Conservation (phyloP, 2,797 vertebrate genomes). For the Linurgus olivaceus region DNA sequence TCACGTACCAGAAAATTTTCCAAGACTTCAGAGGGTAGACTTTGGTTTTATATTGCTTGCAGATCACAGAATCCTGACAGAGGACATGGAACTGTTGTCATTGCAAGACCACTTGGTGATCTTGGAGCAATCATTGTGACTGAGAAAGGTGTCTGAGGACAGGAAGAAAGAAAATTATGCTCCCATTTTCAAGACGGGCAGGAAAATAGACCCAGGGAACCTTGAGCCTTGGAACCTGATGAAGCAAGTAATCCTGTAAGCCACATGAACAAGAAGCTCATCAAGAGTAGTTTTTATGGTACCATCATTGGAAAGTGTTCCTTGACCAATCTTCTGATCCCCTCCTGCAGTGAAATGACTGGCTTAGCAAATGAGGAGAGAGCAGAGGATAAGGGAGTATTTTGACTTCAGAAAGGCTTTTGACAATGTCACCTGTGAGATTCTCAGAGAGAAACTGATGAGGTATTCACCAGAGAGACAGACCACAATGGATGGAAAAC, state of each 20-base stretch:
- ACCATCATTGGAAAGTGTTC: neutral
- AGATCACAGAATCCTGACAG: neutral
- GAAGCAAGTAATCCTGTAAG: neutral
- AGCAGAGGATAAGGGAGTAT: neutral
- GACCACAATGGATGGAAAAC: rapidly evolving
- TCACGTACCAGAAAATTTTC: neutral
- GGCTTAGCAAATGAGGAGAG: neutral
- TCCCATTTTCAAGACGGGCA: neutral
- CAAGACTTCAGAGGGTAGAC: neutral
- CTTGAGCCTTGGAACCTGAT: neutral
- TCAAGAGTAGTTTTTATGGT: neutral
- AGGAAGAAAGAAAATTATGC: neutral
- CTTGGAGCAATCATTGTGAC: neutral
- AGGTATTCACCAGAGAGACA: rapidly evolving
- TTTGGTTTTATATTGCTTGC: neutral
- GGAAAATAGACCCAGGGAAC: neutral
- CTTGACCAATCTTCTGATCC: neutral
- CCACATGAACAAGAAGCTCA: neutral
- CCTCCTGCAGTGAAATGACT: neutral
- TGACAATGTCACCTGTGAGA: neutral
- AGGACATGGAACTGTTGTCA: neutral
- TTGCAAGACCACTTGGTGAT: neutral
- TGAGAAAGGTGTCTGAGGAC: neutral
- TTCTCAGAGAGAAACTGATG: neutral
- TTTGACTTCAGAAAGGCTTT: neutral